Conservation (phyloP, 2,888 invertebrate species). For the Sesamia inferens region DNA sequence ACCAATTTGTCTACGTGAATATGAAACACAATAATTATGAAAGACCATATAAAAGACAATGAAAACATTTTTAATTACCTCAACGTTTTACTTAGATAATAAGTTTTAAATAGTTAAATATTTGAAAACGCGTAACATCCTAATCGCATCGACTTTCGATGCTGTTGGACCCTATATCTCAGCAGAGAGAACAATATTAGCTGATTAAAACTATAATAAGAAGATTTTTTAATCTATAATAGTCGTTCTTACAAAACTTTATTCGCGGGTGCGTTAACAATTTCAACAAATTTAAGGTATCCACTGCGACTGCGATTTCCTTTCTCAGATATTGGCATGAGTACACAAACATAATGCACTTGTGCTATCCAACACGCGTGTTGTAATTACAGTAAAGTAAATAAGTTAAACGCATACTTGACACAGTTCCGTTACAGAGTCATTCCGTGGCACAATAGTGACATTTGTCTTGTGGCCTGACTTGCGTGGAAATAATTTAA, state of each 20-base stretch:
- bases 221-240: too few species aligned
- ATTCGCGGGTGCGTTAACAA: background rate
- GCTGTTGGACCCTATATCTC: background rate
- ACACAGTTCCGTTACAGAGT: slow-evolving; percentile 56
- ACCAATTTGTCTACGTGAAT: slow-evolving; percentile 39
- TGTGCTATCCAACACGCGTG: slow-evolving; percentile 23
- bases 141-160: too few species aligned
- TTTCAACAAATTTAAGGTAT: too few species aligned
- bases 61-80: background rate
- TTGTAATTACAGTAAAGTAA: slow-evolving; percentile 63
- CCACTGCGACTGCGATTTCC: slow-evolving; percentile 9
- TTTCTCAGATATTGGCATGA: slow-evolving; percentile 33
- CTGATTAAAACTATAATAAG: too few species aligned
- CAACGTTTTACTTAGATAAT: background rate
- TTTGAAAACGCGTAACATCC: too few species aligned
- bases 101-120: background rate
- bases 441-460: slow-evolving; percentile 24
- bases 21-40: background rate
- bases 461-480: slow-evolving; percentile 11
- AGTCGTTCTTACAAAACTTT: background rate
- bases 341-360: slow-evolving; percentile 45
- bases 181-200: background rate
- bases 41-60: background rate
- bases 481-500: background rate
- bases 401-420: slow-evolving; percentile 61